Percentiles rank a stretch among this genome's conserved stretches.
These are phyloP conservation scores for Pristionchus arcanus DNA, from an alignment of 2,888 invertebrate genomes.

Conservation along the genomic window DNA sequence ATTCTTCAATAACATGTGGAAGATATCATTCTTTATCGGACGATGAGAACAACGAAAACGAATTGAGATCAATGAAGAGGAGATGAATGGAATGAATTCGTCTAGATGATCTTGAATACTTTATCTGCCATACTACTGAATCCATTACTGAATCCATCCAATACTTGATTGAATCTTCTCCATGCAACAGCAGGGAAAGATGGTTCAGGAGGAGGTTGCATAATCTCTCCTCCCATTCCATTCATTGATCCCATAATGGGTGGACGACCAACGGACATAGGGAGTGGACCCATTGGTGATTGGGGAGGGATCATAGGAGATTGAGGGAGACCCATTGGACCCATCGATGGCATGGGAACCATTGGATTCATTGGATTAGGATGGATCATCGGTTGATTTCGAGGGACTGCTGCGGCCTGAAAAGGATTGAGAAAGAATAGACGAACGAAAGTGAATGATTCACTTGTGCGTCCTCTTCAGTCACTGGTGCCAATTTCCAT, in stretches of 20 bases:
- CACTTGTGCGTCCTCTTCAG: conserved; percentile 45
- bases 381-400: not conserved
- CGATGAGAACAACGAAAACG: not conserved
- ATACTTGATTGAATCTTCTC: conserved; percentile 47
- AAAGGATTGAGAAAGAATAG: not conserved
- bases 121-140: conserved; percentile 55
- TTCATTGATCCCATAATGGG: conserved; percentile 10
- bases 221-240: not conserved
- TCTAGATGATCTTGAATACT: conserved; percentile 38
- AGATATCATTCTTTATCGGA: not conserved
- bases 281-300: conserved; percentile 11
- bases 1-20: not conserved
- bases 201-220: conserved; percentile 23
- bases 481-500: conserved; percentile 51
- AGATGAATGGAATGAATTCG: not conserved
- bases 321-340: not conserved
- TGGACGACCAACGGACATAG: not conserved
- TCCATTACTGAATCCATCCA: conserved; percentile 53
- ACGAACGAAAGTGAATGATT: not conserved
- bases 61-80: conserved; percentile 11
- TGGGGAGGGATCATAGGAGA: conserved; percentile 17
- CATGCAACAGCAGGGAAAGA: conserved; percentile 48
- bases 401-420: not conserved
- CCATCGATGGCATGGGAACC: not conserved
- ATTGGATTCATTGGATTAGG: not conserved